Evolutionary conservation across 2,888 invertebrate genomes (phyloP), one percentile per base, ranked within the genome.

Genomic region (Alcis repandata): DNA sequence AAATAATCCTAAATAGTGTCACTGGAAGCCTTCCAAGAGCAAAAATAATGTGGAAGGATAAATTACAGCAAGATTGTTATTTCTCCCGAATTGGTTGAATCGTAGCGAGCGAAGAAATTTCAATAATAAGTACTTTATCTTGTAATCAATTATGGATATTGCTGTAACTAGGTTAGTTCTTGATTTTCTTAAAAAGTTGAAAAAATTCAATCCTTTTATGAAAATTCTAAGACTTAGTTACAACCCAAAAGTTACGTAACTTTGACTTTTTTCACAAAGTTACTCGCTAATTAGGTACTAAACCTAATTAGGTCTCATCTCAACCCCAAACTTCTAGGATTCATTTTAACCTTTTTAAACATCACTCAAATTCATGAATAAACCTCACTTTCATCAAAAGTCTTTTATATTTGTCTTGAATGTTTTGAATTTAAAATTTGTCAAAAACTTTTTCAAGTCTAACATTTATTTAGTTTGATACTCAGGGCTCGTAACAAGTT

Each of bases 21-120:
- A 57, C 45, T 57, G 46, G 57, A 46, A 20, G 13, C 11, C 17
- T n/a, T 46, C 22, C 57, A 57, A 20, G 41, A 48, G 1, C 40
- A 58, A 58, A n/a, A 38, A 48, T 36, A 40, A 0, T 15, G 7
- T 1, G 13, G 15, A 15, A n/a, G 15, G n/a, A 15, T 15, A 4
- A 15, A 40, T 15, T 6, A 40, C 7, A n/a, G 15, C 40, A 40
- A 40, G 27, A 27, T 27, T 27, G 27, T 15, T 15, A 15, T n/a
- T 40, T 15, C 1, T 40, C 36, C 36, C 11, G 6, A 36, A 11
- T 36, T 11, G 3, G 36, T 36, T 7, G 36, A 9, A 7, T 36
- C 11, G 1, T 8, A 11, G 36, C 10, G 1, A 36, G 36, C 36
- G 9, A 36, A 9, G 3, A 11, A 36, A 36, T 36, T 7, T 11